Evolutionary conservation across 2,797 vertebrate species (phyloP).

Genomic region (Eleutherodactylus coqui): DNA sequence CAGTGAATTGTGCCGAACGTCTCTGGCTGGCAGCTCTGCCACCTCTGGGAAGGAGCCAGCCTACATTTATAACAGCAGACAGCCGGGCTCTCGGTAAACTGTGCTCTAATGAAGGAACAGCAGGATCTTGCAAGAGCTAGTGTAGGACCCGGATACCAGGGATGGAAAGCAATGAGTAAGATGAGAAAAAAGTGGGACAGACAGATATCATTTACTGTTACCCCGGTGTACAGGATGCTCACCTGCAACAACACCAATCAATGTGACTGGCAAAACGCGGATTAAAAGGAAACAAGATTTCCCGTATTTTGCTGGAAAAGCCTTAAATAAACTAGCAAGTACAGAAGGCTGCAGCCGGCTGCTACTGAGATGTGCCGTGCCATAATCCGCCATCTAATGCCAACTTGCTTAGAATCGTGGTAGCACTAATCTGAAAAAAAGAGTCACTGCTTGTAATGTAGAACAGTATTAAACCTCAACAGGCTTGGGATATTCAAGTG

Average conservation of each 20-base stretch:
- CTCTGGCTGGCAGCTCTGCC: slow-evolving; percentile 18
- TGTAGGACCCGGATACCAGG: neutral
- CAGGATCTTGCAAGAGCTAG: slow-evolving; percentile 27
- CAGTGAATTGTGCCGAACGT: slow-evolving; percentile 6
- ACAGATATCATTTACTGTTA: slow-evolving; percentile 3
- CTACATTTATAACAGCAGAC: slow-evolving; percentile 51
- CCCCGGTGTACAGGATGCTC: neutral
- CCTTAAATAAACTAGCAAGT: neutral
- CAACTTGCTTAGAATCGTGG: neutral
- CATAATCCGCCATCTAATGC: neutral
- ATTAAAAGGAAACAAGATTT: neutral
- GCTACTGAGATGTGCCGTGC: neutral
- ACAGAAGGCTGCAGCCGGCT: neutral
- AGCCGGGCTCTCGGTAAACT: slow-evolving; percentile 44
- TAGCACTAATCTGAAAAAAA: slow-evolving; percentile 13
- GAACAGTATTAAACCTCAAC: neutral
- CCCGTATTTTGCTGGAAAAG: neutral
- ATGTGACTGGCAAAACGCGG: neutral
- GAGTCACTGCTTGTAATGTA: neutral
- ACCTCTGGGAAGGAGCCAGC: slow-evolving; percentile 44
- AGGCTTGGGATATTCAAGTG: neutral
- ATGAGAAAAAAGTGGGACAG: slow-evolving; percentile 2
- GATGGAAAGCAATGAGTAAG: neutral
- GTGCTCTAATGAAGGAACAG: slow-evolving; percentile 45
- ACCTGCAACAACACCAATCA: slow-evolving; percentile 2